These are phyloP conservation scores for Spea bombifrons DNA, from an alignment of 2,113 vertebrate species.

Conservation along the genomic window DNA sequence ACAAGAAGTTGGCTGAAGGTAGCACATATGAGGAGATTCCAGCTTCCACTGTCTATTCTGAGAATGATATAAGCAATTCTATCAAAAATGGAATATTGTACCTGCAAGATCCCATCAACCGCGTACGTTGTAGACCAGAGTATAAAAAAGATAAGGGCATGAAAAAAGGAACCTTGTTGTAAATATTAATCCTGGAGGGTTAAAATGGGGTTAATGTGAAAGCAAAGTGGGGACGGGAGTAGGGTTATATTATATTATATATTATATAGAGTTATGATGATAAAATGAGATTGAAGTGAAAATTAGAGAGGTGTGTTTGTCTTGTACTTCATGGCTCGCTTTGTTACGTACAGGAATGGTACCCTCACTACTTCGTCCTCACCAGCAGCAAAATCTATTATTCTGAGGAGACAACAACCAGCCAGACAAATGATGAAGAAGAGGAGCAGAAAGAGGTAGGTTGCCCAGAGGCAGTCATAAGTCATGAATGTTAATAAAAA, in stretches of 20 bases:
- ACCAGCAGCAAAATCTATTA: slow-evolving; percentile 98
- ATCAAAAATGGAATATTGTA: slow-evolving; percentile 97
- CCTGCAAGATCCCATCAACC: slow-evolving; percentile 95
- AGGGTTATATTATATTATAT: no score
- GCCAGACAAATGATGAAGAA: slow-evolving; percentile 91
- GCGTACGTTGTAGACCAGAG: slow-evolving; percentile 63
- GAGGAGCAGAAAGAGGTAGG: slow-evolving; percentile 94
- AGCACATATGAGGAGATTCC: slow-evolving; percentile 95
- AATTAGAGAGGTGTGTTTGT: no score
- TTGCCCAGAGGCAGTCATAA: no score
- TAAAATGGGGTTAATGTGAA: no score
- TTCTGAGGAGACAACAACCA: slow-evolving; percentile 88
- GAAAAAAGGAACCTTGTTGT: no score
- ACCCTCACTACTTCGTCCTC: slow-evolving; percentile 95
- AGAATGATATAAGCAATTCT: slow-evolving; percentile 98
- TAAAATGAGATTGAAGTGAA: no score
- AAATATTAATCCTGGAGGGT: no score
- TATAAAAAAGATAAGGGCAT: no score
- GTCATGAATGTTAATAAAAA: no score
- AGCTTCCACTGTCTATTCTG: slow-evolving; percentile 84
- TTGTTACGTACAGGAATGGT: slow-evolving; percentile 81
- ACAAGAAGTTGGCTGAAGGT: slow-evolving; percentile 97
- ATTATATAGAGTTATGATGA: no score
- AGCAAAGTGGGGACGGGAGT: no score
- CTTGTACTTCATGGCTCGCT: not conserved